Base-by-base conservation (phyloP, 2,888 invertebrate genomes). In the Myathropa florea region DNA sequence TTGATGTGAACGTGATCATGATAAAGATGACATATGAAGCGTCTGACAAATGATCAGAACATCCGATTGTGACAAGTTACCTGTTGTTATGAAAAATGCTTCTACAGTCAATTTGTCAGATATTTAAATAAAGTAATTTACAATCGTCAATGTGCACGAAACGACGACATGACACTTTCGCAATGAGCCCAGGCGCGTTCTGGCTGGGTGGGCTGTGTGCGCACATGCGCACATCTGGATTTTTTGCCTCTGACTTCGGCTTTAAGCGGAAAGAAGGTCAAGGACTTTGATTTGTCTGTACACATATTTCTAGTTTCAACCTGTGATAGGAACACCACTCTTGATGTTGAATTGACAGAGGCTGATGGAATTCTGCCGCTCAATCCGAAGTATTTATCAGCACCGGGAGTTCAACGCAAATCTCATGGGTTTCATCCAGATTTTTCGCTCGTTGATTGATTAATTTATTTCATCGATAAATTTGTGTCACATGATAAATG, bases 11-110 rank as follows among this genome's bases (percentile, higher is more conserved):
- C 78, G 83, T 83, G 86, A 86, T 86, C 86, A 83, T 71, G 86
- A 86, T 86, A 86, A 86, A 83, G 82, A 83, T 86, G 86, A 86
- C 86, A 86, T 83, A 78, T 86, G 83, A 83, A 86, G 83, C 86
- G 65, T 79, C 86, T 92, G 92, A 92, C 91, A 92, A 92, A 92
- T 92, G 92, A 91, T 91, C 90, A 89, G 89, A 89, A 91, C 92
- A 92, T 91, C 90, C 90, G 90, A 91, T 92, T 92, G 91, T 92
- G 92, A 92, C 92, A 92, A 90, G 90, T 90, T 91, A 91, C 92
- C 91, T 91, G 92, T 88, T 85, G 83, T 80, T 88, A 88, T 85
- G 86, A 86, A 86, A 88, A 88, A 84, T 88, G 88, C 85, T 83
- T 88, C 88, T 89, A 88, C 88, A 89, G 88, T 88, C 89, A 89